Evolutionary conservation across 2,888 invertebrate species (phyloP), one percentile per base, ranked within the genome.

Genomic region (Philonicus albiceps): DNA sequence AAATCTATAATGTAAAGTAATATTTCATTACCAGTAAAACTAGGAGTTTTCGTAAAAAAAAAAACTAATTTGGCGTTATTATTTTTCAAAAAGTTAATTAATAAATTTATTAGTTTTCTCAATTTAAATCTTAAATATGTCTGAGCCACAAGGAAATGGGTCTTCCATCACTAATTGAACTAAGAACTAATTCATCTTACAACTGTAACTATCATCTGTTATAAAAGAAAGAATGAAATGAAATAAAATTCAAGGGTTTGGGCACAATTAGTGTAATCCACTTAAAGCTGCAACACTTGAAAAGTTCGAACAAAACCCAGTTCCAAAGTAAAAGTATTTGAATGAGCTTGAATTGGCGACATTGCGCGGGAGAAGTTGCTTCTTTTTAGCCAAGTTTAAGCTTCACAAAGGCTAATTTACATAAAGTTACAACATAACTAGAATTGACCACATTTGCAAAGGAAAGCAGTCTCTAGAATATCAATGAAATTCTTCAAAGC

Each of bases 401-500:
- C 76, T 76, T 43, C 40, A 76, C 76, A 76, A 76, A 76, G 40
- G 76, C 76, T 37, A 76, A 76, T 76, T 76, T 76, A 37, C 76
- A 76, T 76, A 76, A 76, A 76, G 76, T 76, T 76, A 40, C 76
- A 64, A 34, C 76, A 40, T 30, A 30, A 49, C 2, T 30, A 78
- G 78, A 78, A 78, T 78, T 78, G 78, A 49, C 78, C 49, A 78
- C 49, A 49, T 78, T 78, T 78, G 49, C 78, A 27, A 49, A 37
- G 16, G 49, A 49, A 78, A 78, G 78, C 49, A 78, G 78, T 49
- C 78, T 64, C 64, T 43, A 27, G 78, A 78, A 78, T 78, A 78
- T 78, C 78, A 78, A 78, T 78, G 78, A 78, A 22, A 64, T 78
- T 78, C 53, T 78, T 78, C 30, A 78, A 78, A 78, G 78, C 64